Evolutionary conservation across 1,140 invertebrate genomes (phyloP).

Genomic region (Scaptomyza hsui): DNA sequence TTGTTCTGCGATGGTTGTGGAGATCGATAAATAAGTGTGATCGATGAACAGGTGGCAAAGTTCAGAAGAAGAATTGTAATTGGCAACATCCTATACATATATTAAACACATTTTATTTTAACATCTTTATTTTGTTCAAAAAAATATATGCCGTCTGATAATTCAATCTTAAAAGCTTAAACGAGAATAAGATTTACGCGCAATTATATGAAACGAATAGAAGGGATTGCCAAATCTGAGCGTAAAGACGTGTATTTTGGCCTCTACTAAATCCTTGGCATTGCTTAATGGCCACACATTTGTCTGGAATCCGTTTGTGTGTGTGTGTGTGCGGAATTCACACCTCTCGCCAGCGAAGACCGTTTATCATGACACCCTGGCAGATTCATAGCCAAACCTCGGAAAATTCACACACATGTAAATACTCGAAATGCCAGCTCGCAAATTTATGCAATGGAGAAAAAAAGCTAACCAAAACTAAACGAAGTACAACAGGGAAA

Average conservation of each 20-base stretch:
- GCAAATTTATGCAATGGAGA: conserved; percentile 68
- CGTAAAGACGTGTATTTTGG: conserved; percentile 15
- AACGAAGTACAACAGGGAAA: conserved; percentile 14
- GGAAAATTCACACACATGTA: conserved; percentile 26
- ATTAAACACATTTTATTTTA: background rate
- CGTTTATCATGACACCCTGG: conserved; percentile 58
- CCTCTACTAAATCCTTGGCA: conserved; percentile 50
- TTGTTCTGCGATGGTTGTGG: no score
- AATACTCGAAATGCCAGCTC: background rate
- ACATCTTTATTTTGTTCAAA: no score
- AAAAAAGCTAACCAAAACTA: conserved; percentile 1
- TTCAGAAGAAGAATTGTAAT: no score
- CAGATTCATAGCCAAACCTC: conserved; percentile 2
- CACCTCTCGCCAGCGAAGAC: conserved; percentile 50
- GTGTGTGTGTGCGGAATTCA: conserved; percentile 32
- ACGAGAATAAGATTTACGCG: conserved; percentile 35
- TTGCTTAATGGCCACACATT: conserved; percentile 60
- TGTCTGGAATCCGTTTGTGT: conserved; percentile 13
- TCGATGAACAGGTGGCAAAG: no score
- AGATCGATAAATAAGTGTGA: no score
- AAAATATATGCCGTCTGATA: no score
- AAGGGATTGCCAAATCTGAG: conserved; percentile 29
- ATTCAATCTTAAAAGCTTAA: conserved; percentile 5
- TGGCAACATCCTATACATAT: conserved; percentile 5
- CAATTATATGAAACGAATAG: conserved; percentile 32